These are phyloP conservation scores for Pseudomyrmex concolor DNA, from an alignment of 1,140 invertebrate species.

Conservation along the genomic window DNA sequence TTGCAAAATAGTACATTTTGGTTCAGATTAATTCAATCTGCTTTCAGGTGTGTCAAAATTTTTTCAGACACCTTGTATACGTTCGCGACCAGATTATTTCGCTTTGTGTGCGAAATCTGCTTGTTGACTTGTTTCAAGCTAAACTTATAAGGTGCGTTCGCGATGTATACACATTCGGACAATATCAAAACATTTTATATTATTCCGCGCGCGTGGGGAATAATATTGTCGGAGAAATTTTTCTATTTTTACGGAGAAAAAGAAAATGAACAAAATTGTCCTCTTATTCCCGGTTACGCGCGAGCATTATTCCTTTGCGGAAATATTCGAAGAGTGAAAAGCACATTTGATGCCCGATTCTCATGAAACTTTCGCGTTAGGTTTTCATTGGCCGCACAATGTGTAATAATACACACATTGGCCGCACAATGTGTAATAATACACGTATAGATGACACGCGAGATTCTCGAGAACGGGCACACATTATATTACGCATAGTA, in stretches of 20 bases:
- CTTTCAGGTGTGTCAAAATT: background rate
- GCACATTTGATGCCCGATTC: constrained; percentile 36
- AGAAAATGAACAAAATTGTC: constrained; percentile 25
- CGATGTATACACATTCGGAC: background rate
- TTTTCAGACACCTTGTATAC: background rate
- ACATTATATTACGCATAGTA: background rate
- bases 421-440: constrained; percentile 44
- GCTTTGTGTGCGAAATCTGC: background rate
- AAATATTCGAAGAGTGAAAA: constrained; percentile 32
- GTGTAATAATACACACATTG: constrained; percentile 38
- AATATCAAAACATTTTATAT: no score
- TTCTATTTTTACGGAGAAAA: constrained; percentile 10
- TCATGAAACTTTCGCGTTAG: constrained; percentile 39
- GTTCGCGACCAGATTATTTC: constrained; percentile 6
- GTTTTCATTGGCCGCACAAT: constrained; percentile 38
- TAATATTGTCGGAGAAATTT: constrained; percentile 21
- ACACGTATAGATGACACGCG: constrained; percentile 44
- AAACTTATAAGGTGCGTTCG: background rate
- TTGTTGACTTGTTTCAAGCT: constrained; percentile 17
- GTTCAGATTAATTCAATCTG: background rate
- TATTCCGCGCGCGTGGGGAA: background rate
- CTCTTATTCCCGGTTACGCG: background rate
- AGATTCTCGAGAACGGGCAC: constrained; percentile 31
- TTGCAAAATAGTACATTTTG: no score
- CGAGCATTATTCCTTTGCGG: constrained; percentile 42